phyloP scores from a whole-genome alignment of 2,113 vertebrate genomes.

The Gobius niger region DNA sequence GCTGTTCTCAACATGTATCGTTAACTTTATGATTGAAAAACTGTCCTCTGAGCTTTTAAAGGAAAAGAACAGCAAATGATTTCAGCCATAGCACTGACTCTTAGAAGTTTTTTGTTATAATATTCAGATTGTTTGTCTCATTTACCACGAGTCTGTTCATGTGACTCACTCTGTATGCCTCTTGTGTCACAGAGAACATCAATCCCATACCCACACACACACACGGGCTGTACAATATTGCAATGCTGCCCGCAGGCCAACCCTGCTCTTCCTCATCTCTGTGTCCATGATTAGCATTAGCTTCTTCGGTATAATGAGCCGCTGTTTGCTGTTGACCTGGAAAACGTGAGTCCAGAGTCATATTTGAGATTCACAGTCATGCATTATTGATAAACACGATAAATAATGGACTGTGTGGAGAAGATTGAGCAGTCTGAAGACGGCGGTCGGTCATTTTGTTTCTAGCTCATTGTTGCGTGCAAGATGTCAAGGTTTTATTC shows the following conservation, averaged over 20 bases:
- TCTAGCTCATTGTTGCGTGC: neutral
- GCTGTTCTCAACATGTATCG: neutral
- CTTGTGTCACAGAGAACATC: neutral
- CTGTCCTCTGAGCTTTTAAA: neutral
- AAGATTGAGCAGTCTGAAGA: neutral
- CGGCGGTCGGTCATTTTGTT: neutral
- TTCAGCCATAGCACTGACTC: no score
- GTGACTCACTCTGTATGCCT: neutral
- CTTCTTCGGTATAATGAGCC: slow-evolving; percentile 47
- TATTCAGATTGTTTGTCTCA: no score
- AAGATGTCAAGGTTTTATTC: neutral
- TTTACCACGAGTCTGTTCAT: neutral
- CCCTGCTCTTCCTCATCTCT: slow-evolving; percentile 6
- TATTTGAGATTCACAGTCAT: slow-evolving; percentile 13
- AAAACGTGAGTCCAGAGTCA: slow-evolving; percentile 34
- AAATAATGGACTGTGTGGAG: neutral
- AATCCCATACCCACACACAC: neutral
- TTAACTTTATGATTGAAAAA: neutral
- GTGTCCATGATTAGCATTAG: slow-evolving; percentile 42
- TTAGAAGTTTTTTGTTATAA: no score
- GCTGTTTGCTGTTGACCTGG: slow-evolving; percentile 46
- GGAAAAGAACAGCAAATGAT: neutral
- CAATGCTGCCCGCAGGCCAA: slow-evolving; percentile 44
- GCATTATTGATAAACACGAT: neutral
- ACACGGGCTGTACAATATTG: slow-evolving; percentile 9